Conservation (phyloP, 2,888 invertebrate species). For the Chloroclysta siterata region DNA sequence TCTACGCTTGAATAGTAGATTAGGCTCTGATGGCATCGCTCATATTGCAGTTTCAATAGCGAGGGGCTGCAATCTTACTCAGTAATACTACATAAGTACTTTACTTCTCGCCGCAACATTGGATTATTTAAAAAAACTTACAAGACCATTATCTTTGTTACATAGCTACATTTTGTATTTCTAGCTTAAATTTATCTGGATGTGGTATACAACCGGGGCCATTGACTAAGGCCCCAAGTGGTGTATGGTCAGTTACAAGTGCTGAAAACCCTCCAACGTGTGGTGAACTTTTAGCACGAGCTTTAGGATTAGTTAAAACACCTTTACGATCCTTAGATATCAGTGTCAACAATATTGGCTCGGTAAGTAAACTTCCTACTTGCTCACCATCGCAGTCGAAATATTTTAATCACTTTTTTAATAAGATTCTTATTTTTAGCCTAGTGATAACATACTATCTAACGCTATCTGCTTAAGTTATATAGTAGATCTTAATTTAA, state of each 20-base stretch:
- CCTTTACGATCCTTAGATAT: constrained; percentile 76
- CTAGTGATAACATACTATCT: constrained; percentile 68
- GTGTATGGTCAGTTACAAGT: constrained; percentile 80
- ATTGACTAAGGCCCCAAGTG: constrained; percentile 69
- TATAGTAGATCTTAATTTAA: constrained; percentile 74
- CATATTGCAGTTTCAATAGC: constrained; percentile 76
- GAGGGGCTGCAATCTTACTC: constrained; percentile 77
- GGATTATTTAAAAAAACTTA: too few relatives aligned
- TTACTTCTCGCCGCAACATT: background rate
- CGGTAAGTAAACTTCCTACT: constrained; percentile 53
- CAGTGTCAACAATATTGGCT: constrained; percentile 80
- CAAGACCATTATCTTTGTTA: too few relatives aligned
- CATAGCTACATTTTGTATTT: background rate
- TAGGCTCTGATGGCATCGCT: constrained; percentile 77
- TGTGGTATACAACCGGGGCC: constrained; percentile 76
- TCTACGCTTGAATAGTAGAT: constrained; percentile 71
- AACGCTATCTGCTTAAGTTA: constrained; percentile 79
- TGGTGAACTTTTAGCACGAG: constrained; percentile 78
- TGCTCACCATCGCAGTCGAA: background rate
- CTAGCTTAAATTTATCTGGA: constrained; percentile 77
- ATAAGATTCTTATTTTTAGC: constrained; percentile 47
- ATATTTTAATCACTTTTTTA: background rate
- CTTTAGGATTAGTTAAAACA: constrained; percentile 79
- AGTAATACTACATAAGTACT: constrained; percentile 51
- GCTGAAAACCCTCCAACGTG: constrained; percentile 78